Base-by-base conservation (phyloP, 2,888 invertebrate species). In the Heliconius cydno region DNA sequence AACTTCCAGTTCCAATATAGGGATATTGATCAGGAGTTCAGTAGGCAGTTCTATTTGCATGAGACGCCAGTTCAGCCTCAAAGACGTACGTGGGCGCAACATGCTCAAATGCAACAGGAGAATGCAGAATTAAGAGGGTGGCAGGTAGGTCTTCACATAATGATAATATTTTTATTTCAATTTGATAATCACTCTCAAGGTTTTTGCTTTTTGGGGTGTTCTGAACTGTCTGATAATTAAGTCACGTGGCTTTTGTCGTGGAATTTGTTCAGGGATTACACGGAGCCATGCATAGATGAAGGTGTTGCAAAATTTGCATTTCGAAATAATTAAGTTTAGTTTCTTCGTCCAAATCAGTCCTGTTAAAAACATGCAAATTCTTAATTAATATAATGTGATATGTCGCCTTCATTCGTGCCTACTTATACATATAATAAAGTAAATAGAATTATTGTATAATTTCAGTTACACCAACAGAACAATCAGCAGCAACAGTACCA, bases 31-130 rank as follows among this genome's bases (percentile, higher is more conserved):
- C 86, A 85, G 80, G 90, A 88, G 78, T 87, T 85, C 85, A 86
- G 90, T 82, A 95, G 96, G 90, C 97, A 97, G 90, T 98, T 97
- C 92, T 98, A 97, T 92, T 94, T 98, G 85, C 97, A 98, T 89
- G 97, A 97, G 87, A 91, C 90, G 85, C 92, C 92, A 82, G 91
- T 96, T 84, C 96, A 94, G 79, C 96, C 96, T 77, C 96, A 96
- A 88, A 91, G 97, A 13, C 92, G 97, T 85, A 97, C 97, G 3
- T 97, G 97, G 97, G 96, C 96, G 67, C 93, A 92, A 82, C 96
- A 94, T 67, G 96, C 95, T 71, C 96, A 95, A 84, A 91, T 96
- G 77, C 92, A 96, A 83, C 96, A 96, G 46, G 96, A 96, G 15
- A 96, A 96, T 94, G 95, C 95, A 52, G 96, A 96, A 85, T 82